Conservation (phyloP, 2,113 vertebrate species). For the Bathybates hornii region DNA sequence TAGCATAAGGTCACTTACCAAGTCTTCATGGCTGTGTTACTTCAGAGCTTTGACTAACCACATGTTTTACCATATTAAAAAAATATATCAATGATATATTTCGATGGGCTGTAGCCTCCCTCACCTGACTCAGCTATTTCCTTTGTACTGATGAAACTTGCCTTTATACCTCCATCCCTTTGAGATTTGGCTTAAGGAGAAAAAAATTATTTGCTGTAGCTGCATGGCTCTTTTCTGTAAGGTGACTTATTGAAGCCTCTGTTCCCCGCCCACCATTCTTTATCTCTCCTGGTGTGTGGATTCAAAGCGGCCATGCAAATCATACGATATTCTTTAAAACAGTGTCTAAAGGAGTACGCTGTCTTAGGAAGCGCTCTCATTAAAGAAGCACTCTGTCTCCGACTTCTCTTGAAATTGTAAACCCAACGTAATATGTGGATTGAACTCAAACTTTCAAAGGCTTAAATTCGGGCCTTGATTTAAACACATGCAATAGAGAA, state of each 20-base stretch:
- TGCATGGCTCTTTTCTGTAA: neutral
- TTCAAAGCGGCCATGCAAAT: neutral
- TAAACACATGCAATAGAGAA: neutral
- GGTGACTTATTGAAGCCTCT: neutral
- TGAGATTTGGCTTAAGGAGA: neutral
- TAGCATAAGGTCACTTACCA: too few species aligned
- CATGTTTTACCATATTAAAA: too few species aligned
- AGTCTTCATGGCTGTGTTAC: too few species aligned
- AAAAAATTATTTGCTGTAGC: neutral
- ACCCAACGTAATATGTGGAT: neutral
- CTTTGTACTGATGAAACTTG: neutral
- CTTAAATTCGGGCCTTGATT: neutral
- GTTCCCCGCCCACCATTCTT: neutral
- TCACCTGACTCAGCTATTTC: neutral
- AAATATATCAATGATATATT: too few species aligned
- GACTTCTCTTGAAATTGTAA: neutral
- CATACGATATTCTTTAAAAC: neutral
- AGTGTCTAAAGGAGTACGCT: neutral
- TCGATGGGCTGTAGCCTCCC: too few species aligned
- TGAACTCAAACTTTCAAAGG: neutral
- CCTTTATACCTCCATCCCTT: neutral
- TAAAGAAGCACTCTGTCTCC: neutral
- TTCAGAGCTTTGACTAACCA: too few species aligned
- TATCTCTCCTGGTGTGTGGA: neutral
- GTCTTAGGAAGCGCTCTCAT: neutral